Evolutionary conservation across 2,113 vertebrate species (phyloP).

Genomic region (Phaethornis superciliosus): DNA sequence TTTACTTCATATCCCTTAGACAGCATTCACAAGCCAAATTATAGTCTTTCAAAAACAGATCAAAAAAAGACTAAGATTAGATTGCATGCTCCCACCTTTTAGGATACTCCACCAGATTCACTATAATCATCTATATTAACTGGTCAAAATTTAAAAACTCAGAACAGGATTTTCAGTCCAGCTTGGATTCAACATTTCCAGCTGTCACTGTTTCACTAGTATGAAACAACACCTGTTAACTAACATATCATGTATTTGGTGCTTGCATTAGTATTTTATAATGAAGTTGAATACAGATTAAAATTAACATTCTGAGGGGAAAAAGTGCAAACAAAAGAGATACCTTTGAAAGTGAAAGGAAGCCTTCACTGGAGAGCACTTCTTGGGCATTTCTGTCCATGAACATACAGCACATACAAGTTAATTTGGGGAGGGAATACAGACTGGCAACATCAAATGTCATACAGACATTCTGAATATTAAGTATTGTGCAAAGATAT

Average conservation of each 20-base stretch:
- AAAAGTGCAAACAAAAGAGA: not conserved
- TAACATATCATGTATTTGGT: not conserved
- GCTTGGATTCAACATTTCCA: not conserved
- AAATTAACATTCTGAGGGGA: not conserved
- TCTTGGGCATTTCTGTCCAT: conserved; percentile 96
- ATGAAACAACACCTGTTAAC: not conserved
- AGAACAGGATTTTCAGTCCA: not conserved
- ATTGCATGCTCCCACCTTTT: not conserved
- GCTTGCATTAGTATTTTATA: not conserved
- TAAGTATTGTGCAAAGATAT: conserved; percentile 94
- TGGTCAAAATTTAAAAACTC: not conserved
- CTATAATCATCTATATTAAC: not conserved
- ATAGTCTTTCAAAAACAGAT: not conserved
- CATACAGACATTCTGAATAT: conserved; percentile 95
- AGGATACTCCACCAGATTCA: not conserved
- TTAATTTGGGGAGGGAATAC: conserved; percentile 89
- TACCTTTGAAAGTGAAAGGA: conserved; percentile 94
- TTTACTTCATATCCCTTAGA: not conserved
- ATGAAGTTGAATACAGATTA: not conserved
- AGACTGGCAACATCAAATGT: conserved; percentile 97
- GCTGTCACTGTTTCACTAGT: not conserved
- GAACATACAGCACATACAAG: conserved; percentile 92
- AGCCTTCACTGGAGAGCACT: conserved; percentile 91
- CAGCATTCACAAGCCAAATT: not conserved
- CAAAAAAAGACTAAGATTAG: not conserved